These are phyloP conservation scores for Drosophila ustulata DNA, from an alignment of 2,888 invertebrate species.

Conservation along the genomic window DNA sequence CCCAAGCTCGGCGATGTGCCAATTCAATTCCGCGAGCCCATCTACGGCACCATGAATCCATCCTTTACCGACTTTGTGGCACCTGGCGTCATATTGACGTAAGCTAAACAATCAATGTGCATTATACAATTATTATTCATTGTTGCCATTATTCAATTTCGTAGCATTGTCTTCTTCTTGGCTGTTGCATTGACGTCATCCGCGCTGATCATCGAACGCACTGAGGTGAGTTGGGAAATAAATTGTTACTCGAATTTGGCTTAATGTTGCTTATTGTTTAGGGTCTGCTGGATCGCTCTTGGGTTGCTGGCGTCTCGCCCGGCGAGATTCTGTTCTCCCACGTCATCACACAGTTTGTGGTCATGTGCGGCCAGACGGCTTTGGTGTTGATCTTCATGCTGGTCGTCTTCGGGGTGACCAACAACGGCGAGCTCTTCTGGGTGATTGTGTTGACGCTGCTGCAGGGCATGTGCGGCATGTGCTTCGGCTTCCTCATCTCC, in stretches of 20 bases:
- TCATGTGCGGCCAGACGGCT: conserved; percentile 97
- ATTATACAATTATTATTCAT: conserved; percentile 7
- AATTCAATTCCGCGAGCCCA: conserved; percentile 94
- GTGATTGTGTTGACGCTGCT: conserved; percentile 94
- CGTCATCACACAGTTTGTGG: conserved; percentile 96
- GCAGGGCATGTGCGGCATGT: conserved; percentile 98
- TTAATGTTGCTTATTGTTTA: conserved; percentile 27
- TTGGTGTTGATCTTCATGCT: conserved; percentile 96
- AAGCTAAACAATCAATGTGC: conserved; percentile 84
- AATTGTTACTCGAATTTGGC: neutral
- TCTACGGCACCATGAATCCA: conserved; percentile 94
- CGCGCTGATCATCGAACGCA: conserved; percentile 95
- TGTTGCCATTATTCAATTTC: conserved; percentile 49
- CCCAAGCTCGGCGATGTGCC: conserved; percentile 95
- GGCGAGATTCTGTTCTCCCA: conserved; percentile 97
- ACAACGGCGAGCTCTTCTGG: conserved; percentile 93
- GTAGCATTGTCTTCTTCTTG: conserved; percentile 97
- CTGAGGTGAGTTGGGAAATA: conserved; percentile 86
- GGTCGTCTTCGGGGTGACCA: conserved; percentile 94
- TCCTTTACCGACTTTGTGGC: conserved; percentile 98
- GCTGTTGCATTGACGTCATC: conserved; percentile 97
- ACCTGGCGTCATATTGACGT: conserved; percentile 97
- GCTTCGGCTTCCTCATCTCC: conserved; percentile 97
- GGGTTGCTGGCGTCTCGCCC: conserved; percentile 97
- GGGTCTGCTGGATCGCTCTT: conserved; percentile 95